Percentiles rank a stretch among this genome's conserved stretches.
These are phyloP conservation scores for Beroe ovata DNA, from an alignment of 37 sponge, comb jelly and placozoan species.

Conservation along the genomic window DNA sequence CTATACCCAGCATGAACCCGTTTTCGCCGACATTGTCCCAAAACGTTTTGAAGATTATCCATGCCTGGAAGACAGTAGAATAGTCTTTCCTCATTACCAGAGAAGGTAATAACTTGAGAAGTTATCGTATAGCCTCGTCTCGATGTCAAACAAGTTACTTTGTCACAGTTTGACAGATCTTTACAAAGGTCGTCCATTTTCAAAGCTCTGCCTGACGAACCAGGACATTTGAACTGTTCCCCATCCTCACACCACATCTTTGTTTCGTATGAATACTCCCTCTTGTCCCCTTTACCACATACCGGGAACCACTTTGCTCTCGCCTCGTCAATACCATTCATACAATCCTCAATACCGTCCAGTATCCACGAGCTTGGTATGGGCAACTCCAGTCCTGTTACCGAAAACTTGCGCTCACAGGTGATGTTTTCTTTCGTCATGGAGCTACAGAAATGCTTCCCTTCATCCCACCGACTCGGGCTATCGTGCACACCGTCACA, in stretches of 20 bases:
- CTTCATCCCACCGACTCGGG: not conserved
- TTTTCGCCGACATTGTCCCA: not conserved
- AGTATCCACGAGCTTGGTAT: not conserved
- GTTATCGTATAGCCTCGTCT: not conserved
- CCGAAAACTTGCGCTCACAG: not conserved
- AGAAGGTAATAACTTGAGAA: not conserved
- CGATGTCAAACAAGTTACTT: not conserved
- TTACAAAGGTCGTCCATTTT: not conserved
- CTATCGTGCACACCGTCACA: not conserved
- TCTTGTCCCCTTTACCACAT: not conserved
- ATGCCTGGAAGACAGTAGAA: conserved; percentile 8
- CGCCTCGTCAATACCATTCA: not conserved
- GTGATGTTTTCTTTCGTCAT: not conserved
- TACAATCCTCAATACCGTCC: not conserved
- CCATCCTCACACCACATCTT: not conserved
- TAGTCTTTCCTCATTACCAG: not conserved
- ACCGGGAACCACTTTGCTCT: not conserved
- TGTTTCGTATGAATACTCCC: not conserved
- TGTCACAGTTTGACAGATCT: not conserved
- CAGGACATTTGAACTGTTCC: not conserved
- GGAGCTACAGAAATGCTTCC: not conserved
- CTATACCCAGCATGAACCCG: too few species aligned
- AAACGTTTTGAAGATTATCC: not conserved
- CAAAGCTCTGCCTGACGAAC: not conserved
- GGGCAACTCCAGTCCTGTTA: too few species aligned